Conservation (phyloP, 2,797 vertebrate species). For the Crocodylus rhombifer region DNA sequence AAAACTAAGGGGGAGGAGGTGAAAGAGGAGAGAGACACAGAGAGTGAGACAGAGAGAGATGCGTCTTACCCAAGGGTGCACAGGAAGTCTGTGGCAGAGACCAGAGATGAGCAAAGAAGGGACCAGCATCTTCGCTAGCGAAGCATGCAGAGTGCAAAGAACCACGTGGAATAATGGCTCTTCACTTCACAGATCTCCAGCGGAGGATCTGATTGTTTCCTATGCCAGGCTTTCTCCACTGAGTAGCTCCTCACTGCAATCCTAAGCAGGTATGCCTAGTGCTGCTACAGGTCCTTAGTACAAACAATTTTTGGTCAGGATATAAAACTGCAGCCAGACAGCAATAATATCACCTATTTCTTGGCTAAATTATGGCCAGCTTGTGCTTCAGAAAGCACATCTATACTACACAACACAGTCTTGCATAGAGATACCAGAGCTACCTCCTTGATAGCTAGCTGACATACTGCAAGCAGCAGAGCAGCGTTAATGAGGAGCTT, state of each 20-base stretch:
- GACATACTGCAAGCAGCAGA: too few relatives aligned
- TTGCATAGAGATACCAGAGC: too few relatives aligned
- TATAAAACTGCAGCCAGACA: background rate
- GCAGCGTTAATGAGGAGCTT: too few relatives aligned
- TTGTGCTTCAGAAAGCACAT: too few relatives aligned
- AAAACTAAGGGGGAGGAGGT: background rate
- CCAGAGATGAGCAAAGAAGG: slow-evolving; percentile 16
- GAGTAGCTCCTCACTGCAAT: background rate
- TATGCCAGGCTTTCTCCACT: background rate
- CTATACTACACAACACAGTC: too few relatives aligned
- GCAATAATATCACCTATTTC: background rate
- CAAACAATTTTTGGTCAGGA: background rate
- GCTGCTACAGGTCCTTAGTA: background rate
- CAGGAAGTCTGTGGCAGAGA: slow-evolving; percentile 45
- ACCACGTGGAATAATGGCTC: background rate
- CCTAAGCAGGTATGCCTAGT: background rate
- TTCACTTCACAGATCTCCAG: background rate
- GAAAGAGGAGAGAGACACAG: background rate
- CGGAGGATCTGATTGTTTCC: background rate
- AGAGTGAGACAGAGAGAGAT: background rate
- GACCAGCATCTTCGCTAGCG: background rate
- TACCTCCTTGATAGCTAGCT: too few relatives aligned
- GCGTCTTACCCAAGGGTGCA: background rate
- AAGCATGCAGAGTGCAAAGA: background rate
- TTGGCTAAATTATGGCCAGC: background rate